Evolutionary conservation across 2,888 invertebrate species (phyloP).

Genomic region (Syritta pipiens): DNA sequence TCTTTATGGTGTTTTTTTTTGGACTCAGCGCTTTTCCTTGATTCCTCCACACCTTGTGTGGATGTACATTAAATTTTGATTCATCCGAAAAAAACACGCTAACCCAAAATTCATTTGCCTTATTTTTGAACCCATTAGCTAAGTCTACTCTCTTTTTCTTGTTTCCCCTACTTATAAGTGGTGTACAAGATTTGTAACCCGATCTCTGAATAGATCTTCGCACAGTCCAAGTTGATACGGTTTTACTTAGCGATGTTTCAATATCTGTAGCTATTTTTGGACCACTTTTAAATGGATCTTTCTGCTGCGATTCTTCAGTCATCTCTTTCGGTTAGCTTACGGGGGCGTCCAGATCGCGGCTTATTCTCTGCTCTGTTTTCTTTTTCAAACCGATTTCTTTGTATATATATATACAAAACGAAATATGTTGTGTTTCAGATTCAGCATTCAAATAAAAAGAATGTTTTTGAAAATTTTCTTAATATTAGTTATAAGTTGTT

Average conservation of each 20-base stretch:
- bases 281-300: no score
- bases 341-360: background rate
- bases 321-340: background rate
- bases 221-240: background rate
- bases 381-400: no score
- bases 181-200: background rate
- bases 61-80: background rate
- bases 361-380: background rate
- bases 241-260: background rate
- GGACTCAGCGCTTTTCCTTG: background rate
- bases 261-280: background rate
- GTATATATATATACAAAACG: no score
- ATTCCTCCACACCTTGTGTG: background rate
- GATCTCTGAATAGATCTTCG: background rate
- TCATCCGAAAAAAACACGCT: background rate
- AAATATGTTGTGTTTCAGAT: no score
- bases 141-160: background rate
- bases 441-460: no score
- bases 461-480: no score
- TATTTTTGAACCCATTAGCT: background rate
- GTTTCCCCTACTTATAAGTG: background rate
- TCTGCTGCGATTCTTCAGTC: background rate
- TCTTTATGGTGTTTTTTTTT: no score
- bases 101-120: background rate
- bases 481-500: no score